Evolutionary conservation across 2,888 invertebrate species (phyloP).

Genomic region (Melolontha melolontha): DNA sequence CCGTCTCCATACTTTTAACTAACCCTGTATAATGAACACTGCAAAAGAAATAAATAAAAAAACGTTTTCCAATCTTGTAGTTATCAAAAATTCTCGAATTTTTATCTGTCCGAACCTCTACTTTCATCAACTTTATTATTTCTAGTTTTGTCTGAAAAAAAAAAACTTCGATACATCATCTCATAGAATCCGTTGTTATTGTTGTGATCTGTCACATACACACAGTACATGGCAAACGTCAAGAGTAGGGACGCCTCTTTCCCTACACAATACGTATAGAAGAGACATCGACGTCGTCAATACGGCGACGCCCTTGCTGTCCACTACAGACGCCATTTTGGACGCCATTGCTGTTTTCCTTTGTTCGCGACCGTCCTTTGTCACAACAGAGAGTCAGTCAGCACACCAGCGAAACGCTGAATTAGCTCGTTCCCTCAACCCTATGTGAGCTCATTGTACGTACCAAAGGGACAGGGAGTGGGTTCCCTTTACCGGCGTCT

Average conservation of each 20-base stretch:
- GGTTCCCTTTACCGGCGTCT: not conserved
- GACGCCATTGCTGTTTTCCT: conserved; percentile 59
- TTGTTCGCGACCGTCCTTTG: conserved; percentile 41
- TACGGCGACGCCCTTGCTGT: conserved; percentile 60
- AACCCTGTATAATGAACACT: too few species aligned
- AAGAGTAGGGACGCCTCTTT: not conserved
- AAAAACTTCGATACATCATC: not conserved
- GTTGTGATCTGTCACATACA: too few species aligned
- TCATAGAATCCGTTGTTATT: not conserved
- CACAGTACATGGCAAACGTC: not conserved
- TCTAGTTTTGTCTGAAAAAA: not conserved
- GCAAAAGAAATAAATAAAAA: too few species aligned
- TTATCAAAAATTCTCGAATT: too few species aligned
- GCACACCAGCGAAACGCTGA: too few species aligned
- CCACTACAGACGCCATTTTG: conserved; percentile 62
- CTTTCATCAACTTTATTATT: too few species aligned
- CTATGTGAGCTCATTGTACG: too few species aligned
- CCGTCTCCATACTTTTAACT: too few species aligned
- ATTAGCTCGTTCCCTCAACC: too few species aligned
- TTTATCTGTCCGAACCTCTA: too few species aligned
- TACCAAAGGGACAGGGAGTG: too few species aligned
- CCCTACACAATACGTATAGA: not conserved
- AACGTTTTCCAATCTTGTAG: too few species aligned
- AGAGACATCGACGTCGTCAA: conserved; percentile 30
- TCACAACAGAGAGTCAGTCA: conserved; percentile 11